Base-by-base conservation (phyloP, 2,797 vertebrate genomes). In the Manis pentadactyla region DNA sequence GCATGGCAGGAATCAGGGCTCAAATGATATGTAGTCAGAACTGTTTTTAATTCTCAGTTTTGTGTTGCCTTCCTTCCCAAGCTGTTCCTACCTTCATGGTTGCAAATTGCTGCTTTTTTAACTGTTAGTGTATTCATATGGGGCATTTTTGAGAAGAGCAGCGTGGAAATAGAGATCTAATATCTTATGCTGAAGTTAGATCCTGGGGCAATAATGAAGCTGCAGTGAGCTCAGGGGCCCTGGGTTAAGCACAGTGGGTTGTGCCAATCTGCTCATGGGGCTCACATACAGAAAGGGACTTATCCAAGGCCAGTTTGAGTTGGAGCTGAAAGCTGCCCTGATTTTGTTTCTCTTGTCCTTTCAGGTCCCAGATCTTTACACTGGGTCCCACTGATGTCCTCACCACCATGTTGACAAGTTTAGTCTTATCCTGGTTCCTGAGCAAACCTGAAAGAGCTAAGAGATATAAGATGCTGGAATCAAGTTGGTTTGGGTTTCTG, bases 11-110 rank as follows among this genome's bases (percentile, higher is more conserved):
- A 90, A 21, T 19, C 19, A 19, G 82, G 63, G 29, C n/a, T 64
- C 1, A 0, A 13, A 17, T 17, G 59, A 51, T 31, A 17, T 0
- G 2, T 7, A 59, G 63, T 1, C 49, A 57, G 51, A 34, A 21
- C 14, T 29, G n/a, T 27, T 55, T 53, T n/a, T 23, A 1, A 51
- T 21, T 83, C 37, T 39, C 49, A 73, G 23, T 21, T 34, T 49
- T 73, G 17, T 46, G 37, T 23, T 27, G 51, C 61, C 59, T 68
- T 83, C 7, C 2, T 69, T 74, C 49, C 37, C 83, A 82, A n/a
- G 29, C 39, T 59, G 29, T 25, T n/a, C 3, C 77, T 66, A 31
- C 5, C 15, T 90, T 81, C 25, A 12, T 12, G 25, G 23, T 4
- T 31, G 14, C 21, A 34, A 68, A 71, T 17, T 39, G 6, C 46